A percentile compares a stretch with the other conserved stretches of the same genome.
Conservation (phyloP, 23 tunicate species). For the Styela clava region DNA sequence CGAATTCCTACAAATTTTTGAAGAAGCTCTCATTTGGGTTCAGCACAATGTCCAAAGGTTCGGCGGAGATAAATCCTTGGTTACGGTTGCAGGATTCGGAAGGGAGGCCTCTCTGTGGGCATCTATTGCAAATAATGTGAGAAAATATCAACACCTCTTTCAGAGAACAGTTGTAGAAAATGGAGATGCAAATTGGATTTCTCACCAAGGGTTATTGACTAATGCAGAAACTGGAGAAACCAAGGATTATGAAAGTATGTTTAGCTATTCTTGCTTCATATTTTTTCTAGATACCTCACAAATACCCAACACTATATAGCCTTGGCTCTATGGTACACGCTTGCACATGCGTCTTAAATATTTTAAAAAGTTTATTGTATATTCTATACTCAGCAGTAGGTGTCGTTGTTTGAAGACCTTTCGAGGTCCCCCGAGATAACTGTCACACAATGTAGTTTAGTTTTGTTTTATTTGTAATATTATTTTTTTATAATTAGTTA, state of each 20-base stretch:
- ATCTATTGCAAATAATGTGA: background rate
- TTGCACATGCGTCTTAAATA: too few relatives aligned
- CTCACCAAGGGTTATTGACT: background rate
- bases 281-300: too few relatives aligned
- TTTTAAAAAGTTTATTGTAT: too few relatives aligned
- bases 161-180: background rate
- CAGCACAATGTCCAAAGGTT: background rate
- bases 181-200: background rate
- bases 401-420: too few relatives aligned
- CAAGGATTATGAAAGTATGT: background rate
- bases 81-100: slow-evolving; percentile 6
- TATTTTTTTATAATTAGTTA: too few relatives aligned
- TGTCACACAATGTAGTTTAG: too few relatives aligned
- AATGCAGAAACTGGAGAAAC: background rate
- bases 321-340: too few relatives aligned
- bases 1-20: background rate
- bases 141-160: background rate
- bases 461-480: too few relatives aligned
- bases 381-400: too few relatives aligned
- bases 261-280: too few relatives aligned
- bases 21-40: background rate
- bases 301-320: too few relatives aligned
- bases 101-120: background rate
- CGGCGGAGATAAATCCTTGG: background rate
- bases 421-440: too few relatives aligned